Percentiles rank a stretch among this genome's conserved stretches.
Evolutionary conservation across 1,140 invertebrate species (phyloP).

Genomic region (Vanessa atalanta): DNA sequence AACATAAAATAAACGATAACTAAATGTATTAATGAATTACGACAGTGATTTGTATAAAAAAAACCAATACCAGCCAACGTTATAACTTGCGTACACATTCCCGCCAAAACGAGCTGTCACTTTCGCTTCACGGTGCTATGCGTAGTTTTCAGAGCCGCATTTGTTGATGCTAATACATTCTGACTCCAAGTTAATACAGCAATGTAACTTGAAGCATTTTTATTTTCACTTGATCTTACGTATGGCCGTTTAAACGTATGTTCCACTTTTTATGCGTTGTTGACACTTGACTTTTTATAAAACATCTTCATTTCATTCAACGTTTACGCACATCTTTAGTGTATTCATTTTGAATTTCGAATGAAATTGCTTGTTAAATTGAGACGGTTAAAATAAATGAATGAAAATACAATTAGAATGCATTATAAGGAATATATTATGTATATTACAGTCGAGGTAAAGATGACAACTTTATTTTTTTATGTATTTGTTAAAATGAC

Average conservation of each 20-base stretch:
- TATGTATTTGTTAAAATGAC: too few species aligned
- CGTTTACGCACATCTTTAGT: constrained; percentile 17
- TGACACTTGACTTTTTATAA: constrained; percentile 37
- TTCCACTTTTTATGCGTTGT: constrained; percentile 39
- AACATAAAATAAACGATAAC: neutral
- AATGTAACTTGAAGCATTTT: constrained; percentile 25
- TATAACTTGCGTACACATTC: constrained; percentile 27
- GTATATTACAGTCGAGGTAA: too few species aligned
- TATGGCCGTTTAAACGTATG: constrained; percentile 21
- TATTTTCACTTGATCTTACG: constrained; percentile 29
- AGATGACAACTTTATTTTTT: too few species aligned
- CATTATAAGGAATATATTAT: neutral
- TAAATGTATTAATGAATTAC: neutral
- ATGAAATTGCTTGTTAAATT: constrained; percentile 11
- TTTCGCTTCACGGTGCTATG: constrained; percentile 43
- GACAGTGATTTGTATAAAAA: constrained; percentile 1
- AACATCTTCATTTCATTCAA: constrained; percentile 39
- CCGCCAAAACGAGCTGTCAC: constrained; percentile 57
- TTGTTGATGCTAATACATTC: constrained; percentile 42
- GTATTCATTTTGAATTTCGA: constrained; percentile 26
- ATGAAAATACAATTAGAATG: too few species aligned
- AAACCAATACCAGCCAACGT: constrained; percentile 20
- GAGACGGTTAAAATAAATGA: neutral
- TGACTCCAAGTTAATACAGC: constrained; percentile 39
- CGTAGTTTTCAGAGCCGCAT: constrained; percentile 37